Evolutionary conservation across 2,797 vertebrate genomes (phyloP), one percentile per base, ranked within the genome.

Genomic region (Rousettus madagascariensis): DNA sequence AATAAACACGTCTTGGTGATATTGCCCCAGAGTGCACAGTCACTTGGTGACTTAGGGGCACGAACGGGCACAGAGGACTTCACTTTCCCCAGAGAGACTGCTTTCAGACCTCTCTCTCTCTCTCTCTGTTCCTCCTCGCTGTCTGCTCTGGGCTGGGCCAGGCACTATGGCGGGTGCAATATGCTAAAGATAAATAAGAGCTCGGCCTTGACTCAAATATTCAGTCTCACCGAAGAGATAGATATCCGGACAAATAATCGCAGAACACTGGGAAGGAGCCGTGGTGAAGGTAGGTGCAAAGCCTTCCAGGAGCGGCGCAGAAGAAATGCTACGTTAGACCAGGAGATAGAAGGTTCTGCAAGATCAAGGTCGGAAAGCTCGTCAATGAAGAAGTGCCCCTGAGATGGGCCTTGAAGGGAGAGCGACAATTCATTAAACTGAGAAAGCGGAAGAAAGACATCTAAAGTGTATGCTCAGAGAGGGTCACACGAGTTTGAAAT

Each of bases 351-450:
- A 86, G 28, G 36, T n/a, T 53, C 3, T 63, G 41, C 16, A 51
- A 91, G 77, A 41, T 59, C 84, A 94, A 88, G 59, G 82, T 90
- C 77, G 90, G 77, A 82, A 80, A 93, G 86, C 57, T 79, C 83
- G 89, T 88, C 72, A 38, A 33, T 86, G 41, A 59, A 49, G n/a
- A 66, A 57, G 33, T 22, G 28, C 61, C 82, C 61, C 6, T 9
- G 72, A 49, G n/a, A 94, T 12, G 19, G 36, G 36, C 30, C 33
- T 59, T 78, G 59, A 80, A 46, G 51, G 80, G 75, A 75, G 38
- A 78, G 78, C 66, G 59, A 86, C 19, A 61, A 26, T 74, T 63
- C 43, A 19, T 83, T 36, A 82, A 65, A 11, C 0, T 57, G 38
- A 68, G 49, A 59, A 82, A 93, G 74, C 30, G 66, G 57, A 63